Conservation (phyloP, 2,797 vertebrate species). For the Poeciliopsis infans region DNA sequence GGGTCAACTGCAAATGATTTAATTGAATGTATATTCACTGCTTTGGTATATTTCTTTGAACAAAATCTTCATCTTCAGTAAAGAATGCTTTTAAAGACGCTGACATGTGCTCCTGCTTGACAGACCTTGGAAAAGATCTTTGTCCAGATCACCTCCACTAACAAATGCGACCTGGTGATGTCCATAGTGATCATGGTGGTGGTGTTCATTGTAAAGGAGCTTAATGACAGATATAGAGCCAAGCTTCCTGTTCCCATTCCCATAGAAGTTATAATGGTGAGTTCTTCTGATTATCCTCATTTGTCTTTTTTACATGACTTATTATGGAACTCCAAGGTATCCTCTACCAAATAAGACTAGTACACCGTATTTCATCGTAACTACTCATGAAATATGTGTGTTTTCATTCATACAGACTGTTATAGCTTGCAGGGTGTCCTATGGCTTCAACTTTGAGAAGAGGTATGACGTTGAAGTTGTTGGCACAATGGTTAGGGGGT, state of each 20-base stretch:
- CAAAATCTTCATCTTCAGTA: not conserved
- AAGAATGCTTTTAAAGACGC: not conserved
- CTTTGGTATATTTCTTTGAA: not conserved
- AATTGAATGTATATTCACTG: not conserved
- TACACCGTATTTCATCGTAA: not conserved
- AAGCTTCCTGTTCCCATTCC: constrained; percentile 91
- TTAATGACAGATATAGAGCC: constrained; percentile 87
- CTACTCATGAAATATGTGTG: not conserved
- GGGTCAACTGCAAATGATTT: not conserved
- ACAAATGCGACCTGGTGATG: constrained; percentile 89
- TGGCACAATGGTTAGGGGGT: constrained; percentile 86
- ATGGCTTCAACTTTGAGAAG: constrained; percentile 80
- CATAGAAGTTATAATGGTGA: constrained; percentile 91
- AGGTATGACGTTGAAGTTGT: constrained; percentile 81
- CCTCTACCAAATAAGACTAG: not conserved
- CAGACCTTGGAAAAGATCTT: constrained; percentile 86
- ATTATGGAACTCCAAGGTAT: not conserved
- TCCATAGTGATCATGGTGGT: constrained; percentile 85
- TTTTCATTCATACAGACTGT: constrained; percentile 81
- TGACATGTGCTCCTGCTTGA: constrained; percentile 29
- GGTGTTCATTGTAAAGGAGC: constrained; percentile 88
- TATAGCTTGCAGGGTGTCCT: constrained; percentile 87
- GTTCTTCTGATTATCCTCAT: not conserved
- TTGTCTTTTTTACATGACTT: not conserved
- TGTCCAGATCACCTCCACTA: constrained; percentile 84